Conservation (phyloP, 2,888 invertebrate genomes). For the Eupithecia subfuscata region DNA sequence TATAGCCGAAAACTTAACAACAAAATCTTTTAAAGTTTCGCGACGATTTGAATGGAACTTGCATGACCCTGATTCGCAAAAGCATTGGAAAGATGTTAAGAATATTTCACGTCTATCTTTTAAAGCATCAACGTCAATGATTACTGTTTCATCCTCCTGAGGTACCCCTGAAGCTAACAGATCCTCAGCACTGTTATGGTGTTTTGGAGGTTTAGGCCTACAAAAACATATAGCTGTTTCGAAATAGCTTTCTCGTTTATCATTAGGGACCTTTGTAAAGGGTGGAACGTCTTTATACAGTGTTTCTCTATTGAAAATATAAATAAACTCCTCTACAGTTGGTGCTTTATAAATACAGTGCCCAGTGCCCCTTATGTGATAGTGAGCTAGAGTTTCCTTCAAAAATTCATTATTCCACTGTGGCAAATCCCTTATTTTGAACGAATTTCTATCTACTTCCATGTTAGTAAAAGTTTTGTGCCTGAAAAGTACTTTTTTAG, state of each 20-base stretch:
- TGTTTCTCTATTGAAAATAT: conserved; percentile 78
- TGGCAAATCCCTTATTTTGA: conserved; percentile 63
- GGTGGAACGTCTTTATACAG: conserved; percentile 66
- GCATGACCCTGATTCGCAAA: conserved; percentile 73
- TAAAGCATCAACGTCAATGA: conserved; percentile 65
- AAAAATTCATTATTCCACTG: conserved; percentile 68
- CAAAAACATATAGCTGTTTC: conserved; percentile 82
- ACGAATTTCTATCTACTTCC: conserved; percentile 73
- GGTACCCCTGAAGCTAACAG: conserved; percentile 60
- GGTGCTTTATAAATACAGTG: conserved; percentile 79
- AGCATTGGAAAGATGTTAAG: conserved; percentile 74
- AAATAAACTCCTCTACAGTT: conserved; percentile 74
- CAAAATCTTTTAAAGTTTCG: conserved; percentile 60
- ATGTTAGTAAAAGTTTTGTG: conserved; percentile 81
- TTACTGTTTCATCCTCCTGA: conserved; percentile 61
- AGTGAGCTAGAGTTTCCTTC: conserved; percentile 73
- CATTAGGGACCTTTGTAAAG: conserved; percentile 63
- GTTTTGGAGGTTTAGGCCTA: conserved; percentile 69
- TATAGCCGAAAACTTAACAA: conserved; percentile 76
- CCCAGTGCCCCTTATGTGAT: conserved; percentile 79
- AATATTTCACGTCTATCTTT: conserved; percentile 62
- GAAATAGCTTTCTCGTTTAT: conserved; percentile 71
- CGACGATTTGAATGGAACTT: conserved; percentile 68
- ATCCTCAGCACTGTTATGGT: conserved; percentile 78
- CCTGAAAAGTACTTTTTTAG: conserved; percentile 75